phyloP scores from a whole-genome alignment of 1,140 invertebrate genomes.

The Apolygus lucorum region DNA sequence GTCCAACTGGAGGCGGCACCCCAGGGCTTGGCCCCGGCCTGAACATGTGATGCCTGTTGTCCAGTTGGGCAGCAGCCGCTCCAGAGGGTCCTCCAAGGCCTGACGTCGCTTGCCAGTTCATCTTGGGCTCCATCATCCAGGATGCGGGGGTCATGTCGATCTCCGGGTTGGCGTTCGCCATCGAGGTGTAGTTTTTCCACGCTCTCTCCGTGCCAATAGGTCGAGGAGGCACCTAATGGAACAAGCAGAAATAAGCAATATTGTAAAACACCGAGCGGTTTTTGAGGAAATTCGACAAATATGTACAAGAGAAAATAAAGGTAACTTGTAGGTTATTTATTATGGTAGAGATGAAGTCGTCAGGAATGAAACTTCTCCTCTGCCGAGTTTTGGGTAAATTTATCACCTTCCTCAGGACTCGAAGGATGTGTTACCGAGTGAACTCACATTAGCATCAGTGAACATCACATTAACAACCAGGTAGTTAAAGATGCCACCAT shows the following conservation, averaged over 20 bases:
- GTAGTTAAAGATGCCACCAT: too few species aligned
- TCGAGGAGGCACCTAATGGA: constrained; percentile 31
- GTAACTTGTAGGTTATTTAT: too few species aligned
- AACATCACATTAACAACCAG: too few species aligned
- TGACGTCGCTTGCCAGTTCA: neutral
- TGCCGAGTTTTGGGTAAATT: too few species aligned
- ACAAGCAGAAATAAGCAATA: neutral
- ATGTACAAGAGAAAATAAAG: too few species aligned
- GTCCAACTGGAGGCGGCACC: constrained; percentile 13
- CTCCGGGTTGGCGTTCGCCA: constrained; percentile 17
- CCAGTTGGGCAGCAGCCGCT: neutral
- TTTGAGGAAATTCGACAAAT: neutral
- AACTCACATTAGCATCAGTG: too few species aligned
- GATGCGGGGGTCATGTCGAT: constrained; percentile 28
- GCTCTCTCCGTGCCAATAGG: constrained; percentile 30
- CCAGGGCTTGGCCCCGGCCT: constrained; percentile 14
- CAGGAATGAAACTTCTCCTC: too few species aligned
- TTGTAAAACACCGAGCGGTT: too few species aligned
- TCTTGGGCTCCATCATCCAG: constrained; percentile 25
- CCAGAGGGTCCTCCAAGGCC: constrained; percentile 6
- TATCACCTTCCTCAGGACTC: too few species aligned
- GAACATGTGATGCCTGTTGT: constrained; percentile 20
- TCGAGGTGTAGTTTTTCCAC: constrained; percentile 34
- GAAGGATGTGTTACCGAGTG: too few species aligned
- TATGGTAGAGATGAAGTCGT: too few species aligned